Base-by-base conservation (phyloP, 2,888 invertebrate species). In the Apamea crenata region DNA sequence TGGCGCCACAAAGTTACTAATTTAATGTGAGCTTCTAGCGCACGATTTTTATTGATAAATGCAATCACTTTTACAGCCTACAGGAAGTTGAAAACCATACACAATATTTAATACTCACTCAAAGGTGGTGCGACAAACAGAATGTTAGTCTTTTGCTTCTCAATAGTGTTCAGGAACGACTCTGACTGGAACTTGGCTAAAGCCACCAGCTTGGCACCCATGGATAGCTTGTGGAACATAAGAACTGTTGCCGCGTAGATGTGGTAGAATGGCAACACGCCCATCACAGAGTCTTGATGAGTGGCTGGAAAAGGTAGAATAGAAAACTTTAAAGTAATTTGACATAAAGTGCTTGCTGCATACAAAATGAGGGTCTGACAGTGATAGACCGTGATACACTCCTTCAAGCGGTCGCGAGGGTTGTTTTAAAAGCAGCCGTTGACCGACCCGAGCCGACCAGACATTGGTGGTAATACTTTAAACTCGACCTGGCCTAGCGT, bases 71-170 rank as follows among this genome's bases (percentile, higher is more conserved):
- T 12, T 12, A 56, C 50, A 70, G 29, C 59, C 29, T 53, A 53
- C 36, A 77, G n/a, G 14, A 77, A 18, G 32, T 70, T 21, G 25
- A 70, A 70, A 12, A 16, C 7, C 50, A 81, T 83, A 81, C 67
- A 18, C 3, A 70, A 14, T 32, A 29, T 65, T 21, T 16, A 21
- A 68, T 77, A 89, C 96, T 96, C 94, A 98, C 98, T 95, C 63
- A 99, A 97, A 21, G 99, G 99, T 10, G 99, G 99, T 12, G 98
- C 99, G 4, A 98, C 92, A 90, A 98, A 98, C 47, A 98, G 88
- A 18, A 97, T 74, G 78, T 97, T 97, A 1, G 97, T 97, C 93
- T 97, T 97, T 85, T 98, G 96, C 53, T 98, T 97, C 83, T 97
- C 96, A 70, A 99, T 89, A 0, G 97, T 95, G 14, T 97, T 95